These are phyloP conservation scores for Lepidotrigona ventralis DNA, from an alignment of 1,140 invertebrate species.

Conservation along the genomic window DNA sequence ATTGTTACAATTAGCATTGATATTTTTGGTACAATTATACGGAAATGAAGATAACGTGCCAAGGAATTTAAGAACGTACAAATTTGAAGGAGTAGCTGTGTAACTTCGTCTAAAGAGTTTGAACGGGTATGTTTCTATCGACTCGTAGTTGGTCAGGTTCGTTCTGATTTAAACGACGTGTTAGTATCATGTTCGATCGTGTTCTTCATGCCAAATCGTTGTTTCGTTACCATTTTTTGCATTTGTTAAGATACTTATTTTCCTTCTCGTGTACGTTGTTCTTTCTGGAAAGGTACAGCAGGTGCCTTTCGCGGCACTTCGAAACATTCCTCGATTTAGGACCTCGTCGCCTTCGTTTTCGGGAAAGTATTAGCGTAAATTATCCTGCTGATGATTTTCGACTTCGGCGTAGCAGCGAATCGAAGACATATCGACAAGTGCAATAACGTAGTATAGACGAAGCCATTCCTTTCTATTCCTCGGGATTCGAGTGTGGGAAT, in stretches of 20 bases:
- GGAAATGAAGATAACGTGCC: neutral
- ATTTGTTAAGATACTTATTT: neutral
- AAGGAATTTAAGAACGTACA: constrained; percentile 10
- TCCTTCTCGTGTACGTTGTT: neutral
- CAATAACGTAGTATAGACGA: constrained; percentile 70
- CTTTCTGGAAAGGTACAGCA: neutral
- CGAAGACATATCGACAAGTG: constrained; percentile 67
- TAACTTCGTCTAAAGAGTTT: neutral
- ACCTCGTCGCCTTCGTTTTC: constrained; percentile 49
- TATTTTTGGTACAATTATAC: neutral
- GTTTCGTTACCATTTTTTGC: neutral
- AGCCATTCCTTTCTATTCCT: constrained; percentile 58
- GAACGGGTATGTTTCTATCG: neutral
- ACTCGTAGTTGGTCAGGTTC: neutral
- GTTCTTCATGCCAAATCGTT: neutral
- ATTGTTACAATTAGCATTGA: neutral
- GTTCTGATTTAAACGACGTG: neutral
- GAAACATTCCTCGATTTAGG: constrained; percentile 50
- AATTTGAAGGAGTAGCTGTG: neutral
- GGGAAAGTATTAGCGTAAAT: constrained; percentile 54
- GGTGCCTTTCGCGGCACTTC: constrained; percentile 4
- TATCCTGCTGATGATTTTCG: constrained; percentile 24
- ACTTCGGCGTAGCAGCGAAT: constrained; percentile 30
- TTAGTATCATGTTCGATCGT: neutral
- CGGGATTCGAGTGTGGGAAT: constrained; percentile 55